Base-by-base conservation (phyloP, 2,888 invertebrate genomes). In the Heliconius erato region DNA sequence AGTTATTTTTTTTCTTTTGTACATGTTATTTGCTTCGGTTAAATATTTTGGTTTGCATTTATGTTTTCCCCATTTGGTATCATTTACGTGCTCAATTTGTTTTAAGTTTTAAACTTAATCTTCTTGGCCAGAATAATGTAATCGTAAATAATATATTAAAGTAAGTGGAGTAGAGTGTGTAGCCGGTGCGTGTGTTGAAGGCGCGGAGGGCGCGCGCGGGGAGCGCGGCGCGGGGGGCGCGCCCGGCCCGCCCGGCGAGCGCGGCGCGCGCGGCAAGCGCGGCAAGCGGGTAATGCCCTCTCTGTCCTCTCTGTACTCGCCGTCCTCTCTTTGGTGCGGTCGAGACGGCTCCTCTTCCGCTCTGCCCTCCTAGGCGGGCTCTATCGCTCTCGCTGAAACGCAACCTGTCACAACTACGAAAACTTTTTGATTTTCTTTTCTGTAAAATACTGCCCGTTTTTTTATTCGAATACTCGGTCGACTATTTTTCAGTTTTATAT, bases 231-330 rank as follows among this genome's bases (percentile, higher is more conserved):
- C 98, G 90, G 90, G 97, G 88, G 98, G 98, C 89, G 97, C 97
- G 87, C 97, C 97, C 89, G 98, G 98, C 90, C 96, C 96, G 89
- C 96, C 97, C 89, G 99, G 99, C 88, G 98, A 98, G 94, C 98
- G 98, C 95, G 99, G 99, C 92, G 97, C 98, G 88, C 97, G 99
- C 92, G 99, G 99, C 92, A 98, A 98, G 94, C 97, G 98, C 95
- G 99, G 99, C 97, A 98, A 98, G 96, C 97, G 98, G 98, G 99
- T 98, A 98, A 85, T 54, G 74, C 68, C 68, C 74, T 82, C 83
- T 26, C 76, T 69, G 74, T 65, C 12, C 77, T 40, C 63, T 79
- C 28, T 28, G 28, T 28, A 28, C 28, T 28, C 28, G 28, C 28
- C 80, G 19, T 5, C 76, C 81, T 81, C 82, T 67, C 65, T 67